Base-by-base conservation (phyloP, 2,888 invertebrate species). In the Acrocyrtus sp. region DNA sequence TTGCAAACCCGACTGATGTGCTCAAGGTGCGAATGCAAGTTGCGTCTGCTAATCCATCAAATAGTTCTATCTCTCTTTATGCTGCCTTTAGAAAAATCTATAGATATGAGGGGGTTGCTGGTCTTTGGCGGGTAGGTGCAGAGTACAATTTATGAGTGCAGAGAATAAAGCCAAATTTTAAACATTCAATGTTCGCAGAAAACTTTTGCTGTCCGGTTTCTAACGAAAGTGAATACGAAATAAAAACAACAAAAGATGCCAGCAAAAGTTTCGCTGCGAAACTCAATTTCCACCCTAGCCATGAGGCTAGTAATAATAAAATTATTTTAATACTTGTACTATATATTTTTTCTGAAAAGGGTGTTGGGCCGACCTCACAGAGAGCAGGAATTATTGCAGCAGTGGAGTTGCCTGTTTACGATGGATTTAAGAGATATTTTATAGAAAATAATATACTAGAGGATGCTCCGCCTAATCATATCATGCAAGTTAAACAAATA, bases 21-120 rank as follows among this genome's bases (percentile, higher is more conserved):
- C 88, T 97, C 34, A 97, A 97, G 88, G 96, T 96, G 77, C 90
- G 96, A 74, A 94, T 97, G 94, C 96, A 96, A 88, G 91, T 93
- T 22, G 84, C 85, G 56, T 87, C 87, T 53, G 81, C 83, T 21
- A 82, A 83, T 53, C 68, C 58, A 1, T 21, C 51, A 4, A 81
- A 84, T 21, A 43, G 29, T 19, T 72, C 66, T 8, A 48, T 57
- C 54, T 87, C 89, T 29, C 86, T 97, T 79, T 86, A 91, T 45
- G 87, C 90, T n/a, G 93, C 94, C 81, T 94, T 96, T 85, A 85
- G 87, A 70, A 92, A 92, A 82, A 93, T 96, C 72, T 94, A 94
- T 84, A 87, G 87, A 74, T 87, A 90, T 81, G 97, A 97, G 85
- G 97, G 97, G 56, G 81, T 90, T 63, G 88, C 89, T 66, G 97